Evolutionary conservation across 2,797 vertebrate species (phyloP), one percentile per base, ranked within the genome.

Genomic region (Percopsis omiscomaycus): DNA sequence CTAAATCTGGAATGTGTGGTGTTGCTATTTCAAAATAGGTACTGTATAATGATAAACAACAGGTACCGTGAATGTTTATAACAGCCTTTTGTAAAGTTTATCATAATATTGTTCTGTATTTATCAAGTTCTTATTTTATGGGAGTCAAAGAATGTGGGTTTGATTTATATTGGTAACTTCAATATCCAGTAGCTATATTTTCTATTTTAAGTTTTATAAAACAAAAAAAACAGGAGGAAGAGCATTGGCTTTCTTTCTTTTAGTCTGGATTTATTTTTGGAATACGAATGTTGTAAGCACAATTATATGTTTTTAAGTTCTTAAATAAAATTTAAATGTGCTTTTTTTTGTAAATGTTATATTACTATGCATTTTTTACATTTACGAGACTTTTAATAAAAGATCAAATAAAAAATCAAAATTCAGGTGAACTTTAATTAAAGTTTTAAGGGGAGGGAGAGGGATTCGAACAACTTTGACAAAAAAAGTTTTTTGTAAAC

Each of bases 171-270:
- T 55, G 78, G 67, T 72, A 62, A 79, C 59, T 65, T 59, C 84
- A 70, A 27, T 37, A 30, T 53, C 5, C 11, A 77, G 55, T 82
- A 83, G 4, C 29, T 13, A 14, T 55, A 13, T 84, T 89, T 86
- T 89, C 62, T 84, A 84, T 61, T 77, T 62, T 81, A 66, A 81
- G 67, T 84, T 85, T 79, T 86, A 69, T 78, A 78, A 62, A 54
- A 70, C 80, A 68, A 32, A 2, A 6, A 37, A 37, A 22, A 22
- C 22, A 22, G 22, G 22, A 22, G 22, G 22, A 22, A 37, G 6
- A 37, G 32, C 32, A 37, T 37, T 37, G 32, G 6, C 32, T 37
- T 37, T 37, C 5, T 37, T 37, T 37, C 32, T 37, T 37, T 22
- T 22, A 22, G 22, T 59, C 32, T 42, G 9, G 15, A 5, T 59